Percentiles rank a stretch among this genome's conserved stretches.
Conservation (phyloP, 1,140 invertebrate genomes). For the Drosophila tani region DNA sequence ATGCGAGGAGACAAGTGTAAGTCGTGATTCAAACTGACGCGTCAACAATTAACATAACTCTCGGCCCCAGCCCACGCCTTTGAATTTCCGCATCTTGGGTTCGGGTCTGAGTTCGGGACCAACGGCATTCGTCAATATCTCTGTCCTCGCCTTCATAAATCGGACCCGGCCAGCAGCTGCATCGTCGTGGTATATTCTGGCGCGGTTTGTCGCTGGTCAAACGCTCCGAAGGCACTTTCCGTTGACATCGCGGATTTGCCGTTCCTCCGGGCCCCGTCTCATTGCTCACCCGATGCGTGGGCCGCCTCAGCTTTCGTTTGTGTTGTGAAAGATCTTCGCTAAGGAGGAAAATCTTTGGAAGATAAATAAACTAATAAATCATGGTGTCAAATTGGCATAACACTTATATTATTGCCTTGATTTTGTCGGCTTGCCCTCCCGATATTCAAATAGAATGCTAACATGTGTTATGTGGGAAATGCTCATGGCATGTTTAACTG, state of each 20-base stretch:
- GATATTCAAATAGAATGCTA: slow-evolving; percentile 74
- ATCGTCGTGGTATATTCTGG: slow-evolving; percentile 36
- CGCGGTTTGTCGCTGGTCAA: slow-evolving; percentile 12
- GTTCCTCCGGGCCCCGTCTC: neutral
- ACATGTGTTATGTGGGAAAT: slow-evolving; percentile 77
- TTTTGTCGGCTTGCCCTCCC: slow-evolving; percentile 27
- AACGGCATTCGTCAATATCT: slow-evolving; percentile 69
- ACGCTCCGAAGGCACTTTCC: slow-evolving; percentile 56
- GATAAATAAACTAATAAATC: slow-evolving; percentile 82
- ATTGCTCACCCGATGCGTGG: slow-evolving; percentile 48
- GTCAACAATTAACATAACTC: slow-evolving; percentile 80
- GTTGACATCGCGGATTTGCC: slow-evolving; percentile 72
- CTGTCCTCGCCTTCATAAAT: slow-evolving; percentile 65
- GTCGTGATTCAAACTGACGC: slow-evolving; percentile 81
- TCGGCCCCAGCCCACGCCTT: slow-evolving; percentile 54
- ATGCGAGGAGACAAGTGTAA: slow-evolving; percentile 77
- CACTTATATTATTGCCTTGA: slow-evolving; percentile 69
- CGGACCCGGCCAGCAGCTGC: slow-evolving; percentile 59
- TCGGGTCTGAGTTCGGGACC: slow-evolving; percentile 18
- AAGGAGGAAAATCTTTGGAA: slow-evolving; percentile 68
- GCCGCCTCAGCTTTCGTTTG: slow-evolving; percentile 33
- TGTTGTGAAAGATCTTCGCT: slow-evolving; percentile 73
- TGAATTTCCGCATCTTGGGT: slow-evolving; percentile 72
- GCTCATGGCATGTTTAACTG: slow-evolving; percentile 66
- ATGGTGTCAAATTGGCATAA: slow-evolving; percentile 79